phyloP scores from a whole-genome alignment of 1,140 invertebrate species.

The Dreissena rostriformis region DNA sequence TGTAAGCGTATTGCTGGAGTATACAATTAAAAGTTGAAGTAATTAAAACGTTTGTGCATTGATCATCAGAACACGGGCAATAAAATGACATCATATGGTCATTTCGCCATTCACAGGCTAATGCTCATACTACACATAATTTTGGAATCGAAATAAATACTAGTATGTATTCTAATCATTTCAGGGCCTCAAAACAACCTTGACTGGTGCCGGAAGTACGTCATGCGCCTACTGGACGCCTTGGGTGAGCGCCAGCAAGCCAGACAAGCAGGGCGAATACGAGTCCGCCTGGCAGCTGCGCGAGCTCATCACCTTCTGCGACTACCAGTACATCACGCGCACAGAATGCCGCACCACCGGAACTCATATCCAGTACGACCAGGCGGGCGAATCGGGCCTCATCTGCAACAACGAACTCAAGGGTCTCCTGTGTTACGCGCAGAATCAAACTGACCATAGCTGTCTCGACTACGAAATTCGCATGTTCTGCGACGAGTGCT shows the following conservation, averaged over 20 bases:
- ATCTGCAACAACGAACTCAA: slow-evolving; percentile 87
- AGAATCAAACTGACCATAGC: slow-evolving; percentile 62
- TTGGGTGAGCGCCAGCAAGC: slow-evolving; percentile 79
- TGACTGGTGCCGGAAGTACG: slow-evolving; percentile 4
- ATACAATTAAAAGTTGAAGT: too few relatives aligned
- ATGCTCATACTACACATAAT: too few relatives aligned
- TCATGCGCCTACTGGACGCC: slow-evolving; percentile 78
- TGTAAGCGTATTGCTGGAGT: too few relatives aligned
- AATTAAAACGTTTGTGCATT: too few relatives aligned
- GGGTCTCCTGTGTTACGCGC: slow-evolving; percentile 86
- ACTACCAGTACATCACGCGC: slow-evolving; percentile 64
- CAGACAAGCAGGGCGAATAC: slow-evolving; percentile 76
- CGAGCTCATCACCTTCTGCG: slow-evolving; percentile 71
- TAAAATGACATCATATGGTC: too few relatives aligned
- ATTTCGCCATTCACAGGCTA: too few relatives aligned
- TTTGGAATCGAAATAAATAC: too few relatives aligned
- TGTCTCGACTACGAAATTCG: slow-evolving; percentile 88
- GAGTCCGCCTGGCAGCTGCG: slow-evolving; percentile 76
- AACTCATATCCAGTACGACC: slow-evolving; percentile 63
- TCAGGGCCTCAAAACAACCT: neutral
- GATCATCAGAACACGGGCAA: too few relatives aligned
- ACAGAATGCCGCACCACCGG: slow-evolving; percentile 74
- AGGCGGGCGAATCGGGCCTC: slow-evolving; percentile 82
- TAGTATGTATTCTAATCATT: neutral
- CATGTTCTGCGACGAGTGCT: slow-evolving; percentile 84